phyloP scores from a whole-genome alignment of 2,113 vertebrate genomes.

The Syrmaticus mikado region DNA sequence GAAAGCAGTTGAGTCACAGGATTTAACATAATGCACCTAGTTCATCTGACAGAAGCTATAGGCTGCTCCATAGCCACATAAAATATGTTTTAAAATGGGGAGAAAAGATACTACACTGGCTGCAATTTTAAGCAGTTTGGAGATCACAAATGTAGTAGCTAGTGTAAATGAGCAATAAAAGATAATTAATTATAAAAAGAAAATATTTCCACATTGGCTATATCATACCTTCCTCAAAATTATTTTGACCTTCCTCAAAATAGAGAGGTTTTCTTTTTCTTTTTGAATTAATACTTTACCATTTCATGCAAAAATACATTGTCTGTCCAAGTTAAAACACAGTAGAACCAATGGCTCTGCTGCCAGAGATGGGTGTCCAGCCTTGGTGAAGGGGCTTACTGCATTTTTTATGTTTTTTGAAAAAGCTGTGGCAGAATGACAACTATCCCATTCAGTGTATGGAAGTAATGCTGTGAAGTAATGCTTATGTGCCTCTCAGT shows the following conservation, averaged over 20 bases:
- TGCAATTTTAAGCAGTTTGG: neutral
- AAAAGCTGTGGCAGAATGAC: neutral
- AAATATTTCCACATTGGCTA: neutral
- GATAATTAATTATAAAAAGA: neutral
- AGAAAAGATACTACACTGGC: neutral
- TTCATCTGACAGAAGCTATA: neutral
- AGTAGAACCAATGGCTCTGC: neutral
- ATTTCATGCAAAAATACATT: neutral
- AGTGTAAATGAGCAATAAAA: neutral
- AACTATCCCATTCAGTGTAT: neutral
- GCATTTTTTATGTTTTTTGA: neutral
- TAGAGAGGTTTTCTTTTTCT: neutral
- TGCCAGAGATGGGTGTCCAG: neutral
- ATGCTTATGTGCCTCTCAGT: neutral
- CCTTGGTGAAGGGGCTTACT: neutral
- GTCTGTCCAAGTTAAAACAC: neutral
- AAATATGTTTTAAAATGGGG: neutral
- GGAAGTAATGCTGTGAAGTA: neutral
- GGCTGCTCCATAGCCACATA: neutral
- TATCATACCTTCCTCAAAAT: neutral
- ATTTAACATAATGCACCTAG: neutral
- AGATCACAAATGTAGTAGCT: neutral
- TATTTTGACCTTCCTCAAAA: neutral
- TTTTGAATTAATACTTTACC: neutral
- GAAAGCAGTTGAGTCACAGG: neutral